phyloP scores from a whole-genome alignment of 1,140 invertebrate genomes.

The Papilio xuthus region DNA sequence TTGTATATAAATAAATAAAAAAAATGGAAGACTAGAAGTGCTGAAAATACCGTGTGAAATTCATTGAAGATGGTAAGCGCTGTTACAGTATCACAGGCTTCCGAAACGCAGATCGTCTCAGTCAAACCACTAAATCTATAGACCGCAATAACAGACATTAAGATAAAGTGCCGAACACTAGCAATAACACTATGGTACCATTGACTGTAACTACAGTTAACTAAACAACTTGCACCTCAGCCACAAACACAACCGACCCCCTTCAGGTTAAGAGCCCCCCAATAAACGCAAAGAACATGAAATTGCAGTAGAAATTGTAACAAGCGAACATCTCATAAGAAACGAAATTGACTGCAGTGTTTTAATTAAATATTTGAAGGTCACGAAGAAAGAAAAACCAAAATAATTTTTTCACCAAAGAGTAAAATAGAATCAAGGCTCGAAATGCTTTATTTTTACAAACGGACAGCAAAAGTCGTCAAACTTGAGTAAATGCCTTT shows the following conservation, averaged over 20 bases:
- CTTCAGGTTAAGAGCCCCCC: slow-evolving; percentile 59
- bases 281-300: slow-evolving; percentile 54
- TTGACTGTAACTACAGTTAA: slow-evolving; percentile 33
- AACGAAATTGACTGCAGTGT: slow-evolving; percentile 63
- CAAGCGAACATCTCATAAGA: slow-evolving; percentile 50
- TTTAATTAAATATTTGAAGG: slow-evolving; percentile 64
- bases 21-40: slow-evolving; percentile 56
- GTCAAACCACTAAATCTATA: slow-evolving; percentile 39
- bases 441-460: too few relatives aligned
- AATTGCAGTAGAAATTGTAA: slow-evolving; percentile 66
- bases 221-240: slow-evolving; percentile 41
- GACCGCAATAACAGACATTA: background rate
- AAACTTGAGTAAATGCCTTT: too few relatives aligned
- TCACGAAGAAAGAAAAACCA: slow-evolving; percentile 63
- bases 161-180: background rate
- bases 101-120: slow-evolving; percentile 31
- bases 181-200: background rate
- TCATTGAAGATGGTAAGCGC: slow-evolving; percentile 61
- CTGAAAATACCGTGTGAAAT: slow-evolving; percentile 75
- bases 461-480: too few relatives aligned
- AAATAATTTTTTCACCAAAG: slow-evolving; percentile 54
- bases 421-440: slow-evolving; percentile 66
- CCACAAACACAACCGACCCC: slow-evolving; percentile 55
- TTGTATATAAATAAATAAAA: slow-evolving; percentile 66
- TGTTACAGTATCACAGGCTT: background rate